Conservation (phyloP, 2,888 invertebrate species). For the Clivina fossor region DNA sequence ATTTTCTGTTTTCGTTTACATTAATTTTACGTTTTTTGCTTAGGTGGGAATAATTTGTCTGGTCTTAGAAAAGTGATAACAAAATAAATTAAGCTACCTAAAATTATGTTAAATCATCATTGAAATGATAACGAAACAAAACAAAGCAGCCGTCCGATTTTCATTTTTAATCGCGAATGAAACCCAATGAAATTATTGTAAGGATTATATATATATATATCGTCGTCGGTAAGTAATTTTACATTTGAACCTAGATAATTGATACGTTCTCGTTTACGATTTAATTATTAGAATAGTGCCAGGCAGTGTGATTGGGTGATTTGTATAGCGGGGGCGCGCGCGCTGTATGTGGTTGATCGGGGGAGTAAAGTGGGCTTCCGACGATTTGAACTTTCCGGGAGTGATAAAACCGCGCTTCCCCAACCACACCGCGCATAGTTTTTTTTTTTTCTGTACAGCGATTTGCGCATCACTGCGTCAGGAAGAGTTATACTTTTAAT, state of each 20-base stretch:
- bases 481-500: background rate
- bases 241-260: background rate
- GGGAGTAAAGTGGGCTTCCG: background rate
- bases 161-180: constrained; percentile 17
- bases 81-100: constrained; percentile 13
- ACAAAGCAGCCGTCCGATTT: constrained; percentile 50
- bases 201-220: background rate
- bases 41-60: constrained; percentile 1
- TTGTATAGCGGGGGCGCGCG: background rate
- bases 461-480: background rate
- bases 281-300: constrained; percentile 10
- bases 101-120: background rate
- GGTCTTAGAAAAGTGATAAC: constrained; percentile 31
- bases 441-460: background rate
- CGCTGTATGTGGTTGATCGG: background rate
- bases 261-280: background rate
- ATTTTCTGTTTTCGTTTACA: too few species aligned
- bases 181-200: constrained; percentile 4
- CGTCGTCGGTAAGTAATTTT: background rate
- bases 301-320: background rate
- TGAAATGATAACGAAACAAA: constrained; percentile 43
- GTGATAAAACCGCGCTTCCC: background rate
- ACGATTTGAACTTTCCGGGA: too few species aligned
- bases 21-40: too few species aligned
- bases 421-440: background rate